phyloP scores from a whole-genome alignment of 2,888 invertebrate species.

The Harpalus rufipes region DNA sequence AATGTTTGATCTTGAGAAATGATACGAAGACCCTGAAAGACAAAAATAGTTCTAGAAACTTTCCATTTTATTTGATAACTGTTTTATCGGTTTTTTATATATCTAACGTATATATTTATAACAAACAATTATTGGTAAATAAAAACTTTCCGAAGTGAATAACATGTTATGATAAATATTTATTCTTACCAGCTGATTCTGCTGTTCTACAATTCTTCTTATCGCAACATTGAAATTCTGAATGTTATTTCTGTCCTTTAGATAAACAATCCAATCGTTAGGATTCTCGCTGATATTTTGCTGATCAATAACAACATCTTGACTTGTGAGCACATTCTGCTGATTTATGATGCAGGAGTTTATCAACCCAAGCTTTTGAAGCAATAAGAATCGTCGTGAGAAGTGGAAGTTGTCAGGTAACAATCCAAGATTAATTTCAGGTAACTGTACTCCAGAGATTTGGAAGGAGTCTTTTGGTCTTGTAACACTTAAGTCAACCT shows the following conservation, averaged over 20 bases:
- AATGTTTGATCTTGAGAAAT: constrained; percentile 69
- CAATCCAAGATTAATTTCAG: constrained; percentile 64
- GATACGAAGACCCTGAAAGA: constrained; percentile 71
- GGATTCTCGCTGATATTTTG: constrained; percentile 67
- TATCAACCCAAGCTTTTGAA: constrained; percentile 70
- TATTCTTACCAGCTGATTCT: constrained; percentile 60
- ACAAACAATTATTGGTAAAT: background rate
- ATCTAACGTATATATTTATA: constrained; percentile 12
- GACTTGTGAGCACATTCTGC: constrained; percentile 70
- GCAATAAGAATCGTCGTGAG: constrained; percentile 69
- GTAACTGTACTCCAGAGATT: constrained; percentile 70
- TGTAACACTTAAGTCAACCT: constrained; percentile 71
- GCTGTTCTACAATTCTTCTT: constrained; percentile 70
- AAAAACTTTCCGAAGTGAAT: constrained; percentile 18
- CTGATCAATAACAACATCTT: constrained; percentile 70
- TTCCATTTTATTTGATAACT: background rate
- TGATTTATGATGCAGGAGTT: constrained; percentile 73
- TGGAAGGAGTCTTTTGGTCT: constrained; percentile 72
- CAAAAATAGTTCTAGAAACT: constrained; percentile 12
- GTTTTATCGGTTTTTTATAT: background rate
- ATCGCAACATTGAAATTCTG: constrained; percentile 73
- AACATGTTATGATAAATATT: constrained; percentile 53
- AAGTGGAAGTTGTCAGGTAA: constrained; percentile 72
- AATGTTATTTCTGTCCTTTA: constrained; percentile 57
- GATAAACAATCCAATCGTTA: constrained; percentile 31